Conservation (phyloP, 1,140 invertebrate genomes). For the Macrobrachium rosenbergii region DNA sequence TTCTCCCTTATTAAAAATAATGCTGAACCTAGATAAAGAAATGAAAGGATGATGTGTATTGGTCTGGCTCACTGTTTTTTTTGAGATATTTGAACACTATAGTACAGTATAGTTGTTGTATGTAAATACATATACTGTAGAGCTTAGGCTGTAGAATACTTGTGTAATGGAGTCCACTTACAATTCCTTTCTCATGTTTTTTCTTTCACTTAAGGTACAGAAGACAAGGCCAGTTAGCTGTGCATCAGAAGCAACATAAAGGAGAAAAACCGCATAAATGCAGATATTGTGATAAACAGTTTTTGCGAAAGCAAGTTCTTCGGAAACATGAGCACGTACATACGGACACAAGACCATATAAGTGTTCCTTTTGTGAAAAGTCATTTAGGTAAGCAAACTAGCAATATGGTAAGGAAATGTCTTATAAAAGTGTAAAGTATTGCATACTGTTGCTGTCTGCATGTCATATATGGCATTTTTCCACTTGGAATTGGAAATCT, state of each 20-base stretch:
- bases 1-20: too few species aligned
- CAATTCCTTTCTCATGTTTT: background rate
- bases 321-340: constrained; percentile 54
- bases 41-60: too few species aligned
- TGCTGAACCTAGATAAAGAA: too few species aligned
- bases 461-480: too few species aligned
- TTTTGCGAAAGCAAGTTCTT: constrained; percentile 51
- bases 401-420: background rate
- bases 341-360: constrained; percentile 53
- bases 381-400: constrained; percentile 30
- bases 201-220: constrained; percentile 24
- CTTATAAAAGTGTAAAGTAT: background rate
- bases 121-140: too few species aligned
- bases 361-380: constrained; percentile 55
- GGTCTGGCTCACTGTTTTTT: too few species aligned
- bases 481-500: background rate
- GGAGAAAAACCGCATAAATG: constrained; percentile 52
- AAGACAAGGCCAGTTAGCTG: constrained; percentile 44
- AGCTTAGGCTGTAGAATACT: too few species aligned
- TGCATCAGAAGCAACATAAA: constrained; percentile 41
- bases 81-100: too few species aligned
- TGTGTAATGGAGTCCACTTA: too few species aligned
- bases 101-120: too few species aligned
- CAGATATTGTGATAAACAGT: constrained; percentile 47
- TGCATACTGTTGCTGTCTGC: background rate